Evolutionary conservation across 2,888 invertebrate species (phyloP), one percentile per base, ranked within the genome.

Genomic region (Homarus gammarus): DNA sequence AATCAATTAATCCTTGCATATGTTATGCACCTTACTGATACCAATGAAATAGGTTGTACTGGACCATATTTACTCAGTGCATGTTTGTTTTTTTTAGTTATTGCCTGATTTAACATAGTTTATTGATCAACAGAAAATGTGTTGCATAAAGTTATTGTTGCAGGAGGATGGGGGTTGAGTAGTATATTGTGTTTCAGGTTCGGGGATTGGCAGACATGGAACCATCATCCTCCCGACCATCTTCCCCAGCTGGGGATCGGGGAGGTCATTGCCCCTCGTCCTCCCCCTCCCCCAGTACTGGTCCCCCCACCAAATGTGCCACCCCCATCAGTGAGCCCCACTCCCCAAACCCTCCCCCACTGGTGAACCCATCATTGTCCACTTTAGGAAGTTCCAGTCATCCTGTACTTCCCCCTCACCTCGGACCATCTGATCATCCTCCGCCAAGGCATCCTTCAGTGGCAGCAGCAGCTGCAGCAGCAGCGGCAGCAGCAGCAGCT

Each of bases 131-230:
- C 27, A 64, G 22, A 27, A 64, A n/a, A 27, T 44, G 8, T 49
- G 8, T 49, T 49, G 49, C n/a, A n/a, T n/a, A n/a, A n/a, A n/a
- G n/a, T n/a, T n/a, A 8, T 64, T 64, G 64, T 64, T 64, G 64
- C 64, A 64, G 64, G 27, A 64, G 64, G 27, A 10, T 64, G 64
- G 64, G n/a, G 64, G 64, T 64, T 64, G 27, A 64, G 64, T 64
- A 64, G 22, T 27, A 27, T 64, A 64, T 64, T 64, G 8, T 64
- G 27, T 79, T 89, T 64, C 89, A 91, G 91, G 91, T 91, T 31
- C 84, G 91, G 70, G 91, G 91, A 31, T 64, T 91, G 83, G 91
- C 90, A 31, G 91, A 91, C 70, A 83, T 90, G 83, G 91, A 91
- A 70, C 75, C 88, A 36, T 84, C 85, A 44, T 88, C 84, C 33